Conservation (phyloP, 2,888 invertebrate genomes). For the Schizaphis graminum region DNA sequence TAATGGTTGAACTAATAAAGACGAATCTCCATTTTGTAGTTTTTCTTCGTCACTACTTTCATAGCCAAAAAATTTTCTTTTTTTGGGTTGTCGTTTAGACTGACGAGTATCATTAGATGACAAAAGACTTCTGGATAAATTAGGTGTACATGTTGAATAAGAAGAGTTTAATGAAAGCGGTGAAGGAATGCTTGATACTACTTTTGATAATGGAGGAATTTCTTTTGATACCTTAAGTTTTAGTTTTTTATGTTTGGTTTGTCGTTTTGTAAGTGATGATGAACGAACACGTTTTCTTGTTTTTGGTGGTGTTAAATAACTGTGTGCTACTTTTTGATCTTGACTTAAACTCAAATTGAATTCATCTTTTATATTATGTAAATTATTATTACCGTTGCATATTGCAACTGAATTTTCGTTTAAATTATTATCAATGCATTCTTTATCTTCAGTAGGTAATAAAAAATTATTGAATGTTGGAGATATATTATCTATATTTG, state of each 20-base stretch:
- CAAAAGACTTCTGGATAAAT: background rate
- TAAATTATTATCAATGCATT: constrained; percentile 29
- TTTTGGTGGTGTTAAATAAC: background rate
- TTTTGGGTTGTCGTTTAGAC: constrained; percentile 85
- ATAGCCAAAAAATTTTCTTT: constrained; percentile 89
- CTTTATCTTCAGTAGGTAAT: constrained; percentile 10
- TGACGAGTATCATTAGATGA: constrained; percentile 73
- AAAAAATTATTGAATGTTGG: constrained; percentile 15
- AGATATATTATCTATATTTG: constrained; percentile 27
- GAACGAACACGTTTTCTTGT: background rate
- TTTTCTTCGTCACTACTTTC: constrained; percentile 83
- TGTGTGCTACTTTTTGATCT: background rate
- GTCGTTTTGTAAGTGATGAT: constrained; percentile 11
- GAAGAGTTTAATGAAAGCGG: constrained; percentile 40
- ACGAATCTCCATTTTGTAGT: constrained; percentile 48
- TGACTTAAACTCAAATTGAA: background rate
- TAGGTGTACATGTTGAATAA: constrained; percentile 24
- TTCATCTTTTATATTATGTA: constrained; percentile 38
- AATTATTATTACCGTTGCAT: constrained; percentile 54
- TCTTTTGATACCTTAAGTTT: constrained; percentile 33
- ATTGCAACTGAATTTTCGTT: constrained; percentile 8
- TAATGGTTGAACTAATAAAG: constrained; percentile 40
- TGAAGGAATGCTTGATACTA: constrained; percentile 19
- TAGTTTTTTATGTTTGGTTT: constrained; percentile 51
- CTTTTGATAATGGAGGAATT: background rate